phyloP scores from a whole-genome alignment of 1,140 invertebrate genomes.

The Aphelinus atriplicis region DNA sequence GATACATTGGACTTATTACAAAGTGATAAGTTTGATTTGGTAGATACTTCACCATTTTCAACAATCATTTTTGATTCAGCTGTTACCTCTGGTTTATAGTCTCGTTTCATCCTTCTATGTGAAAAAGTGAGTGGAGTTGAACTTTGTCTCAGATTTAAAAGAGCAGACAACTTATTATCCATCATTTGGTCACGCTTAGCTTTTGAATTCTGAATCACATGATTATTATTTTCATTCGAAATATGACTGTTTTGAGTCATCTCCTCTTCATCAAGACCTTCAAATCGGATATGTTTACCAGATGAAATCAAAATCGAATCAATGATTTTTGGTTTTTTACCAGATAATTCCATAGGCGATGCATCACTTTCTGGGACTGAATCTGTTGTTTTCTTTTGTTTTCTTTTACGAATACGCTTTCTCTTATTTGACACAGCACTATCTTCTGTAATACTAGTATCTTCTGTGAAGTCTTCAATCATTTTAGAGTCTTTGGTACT shows the following conservation, averaged over 20 bases:
- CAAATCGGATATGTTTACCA: slow-evolving; percentile 51
- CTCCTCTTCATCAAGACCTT: slow-evolving; percentile 31
- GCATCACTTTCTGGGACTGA: neutral
- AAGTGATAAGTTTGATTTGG: no score
- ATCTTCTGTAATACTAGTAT: slow-evolving; percentile 21
- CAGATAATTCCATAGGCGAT: neutral
- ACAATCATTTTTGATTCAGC: slow-evolving; percentile 2
- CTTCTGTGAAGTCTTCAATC: slow-evolving; percentile 34
- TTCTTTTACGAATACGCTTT: slow-evolving; percentile 45
- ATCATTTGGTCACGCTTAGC: slow-evolving; percentile 20
- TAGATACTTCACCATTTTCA: neutral
- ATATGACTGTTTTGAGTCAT: slow-evolving; percentile 4
- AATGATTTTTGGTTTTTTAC: slow-evolving; percentile 47
- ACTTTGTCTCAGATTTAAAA: slow-evolving; percentile 48
- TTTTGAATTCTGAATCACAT: slow-evolving; percentile 23
- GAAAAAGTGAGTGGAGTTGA: slow-evolving; percentile 50
- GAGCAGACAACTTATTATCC: slow-evolving; percentile 38
- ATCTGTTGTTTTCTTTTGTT: slow-evolving; percentile 31
- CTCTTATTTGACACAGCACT: slow-evolving; percentile 21
- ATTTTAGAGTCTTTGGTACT: slow-evolving; percentile 36
- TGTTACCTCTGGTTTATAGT: neutral
- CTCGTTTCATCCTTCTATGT: slow-evolving; percentile 36
- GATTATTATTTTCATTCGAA: slow-evolving; percentile 8
- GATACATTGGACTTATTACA: no score
- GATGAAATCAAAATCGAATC: slow-evolving; percentile 41